phyloP scores from a whole-genome alignment of 2,888 invertebrate species.

The Abrostola tripartita region DNA sequence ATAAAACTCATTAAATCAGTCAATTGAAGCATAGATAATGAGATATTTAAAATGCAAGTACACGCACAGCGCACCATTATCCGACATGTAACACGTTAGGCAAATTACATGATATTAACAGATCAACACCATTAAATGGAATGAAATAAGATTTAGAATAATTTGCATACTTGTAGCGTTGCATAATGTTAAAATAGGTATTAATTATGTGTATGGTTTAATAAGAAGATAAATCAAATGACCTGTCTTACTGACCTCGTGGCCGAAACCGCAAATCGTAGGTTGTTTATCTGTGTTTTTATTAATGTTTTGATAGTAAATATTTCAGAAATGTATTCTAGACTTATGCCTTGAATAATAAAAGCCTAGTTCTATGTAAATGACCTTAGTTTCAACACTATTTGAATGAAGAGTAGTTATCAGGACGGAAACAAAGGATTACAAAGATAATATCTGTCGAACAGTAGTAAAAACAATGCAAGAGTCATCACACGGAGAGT shows the following conservation, averaged over 20 bases:
- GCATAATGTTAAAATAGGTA: neutral
- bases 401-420: too few relatives aligned
- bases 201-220: neutral
- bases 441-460: too few relatives aligned
- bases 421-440: too few relatives aligned
- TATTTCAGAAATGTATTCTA: neutral
- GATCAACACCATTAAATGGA: slow-evolving; percentile 18
- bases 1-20: slow-evolving; percentile 22
- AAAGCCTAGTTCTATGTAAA: too few relatives aligned
- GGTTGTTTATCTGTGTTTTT: neutral
- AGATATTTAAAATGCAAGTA: slow-evolving; percentile 28
- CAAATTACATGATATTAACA: slow-evolving; percentile 20
- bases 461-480: too few relatives aligned
- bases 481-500: too few relatives aligned
- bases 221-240: neutral
- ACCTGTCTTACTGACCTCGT: neutral
- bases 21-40: slow-evolving; percentile 27
- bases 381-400: too few relatives aligned
- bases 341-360: too few relatives aligned
- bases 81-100: slow-evolving; percentile 4
- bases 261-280: neutral
- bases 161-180: slow-evolving; percentile 8
- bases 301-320: neutral
- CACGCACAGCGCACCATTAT: slow-evolving; percentile 7
- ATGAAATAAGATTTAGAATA: slow-evolving; percentile 15